Evolutionary conservation across 2,888 invertebrate genomes (phyloP).

Genomic region (Drosophila yooni): DNA sequence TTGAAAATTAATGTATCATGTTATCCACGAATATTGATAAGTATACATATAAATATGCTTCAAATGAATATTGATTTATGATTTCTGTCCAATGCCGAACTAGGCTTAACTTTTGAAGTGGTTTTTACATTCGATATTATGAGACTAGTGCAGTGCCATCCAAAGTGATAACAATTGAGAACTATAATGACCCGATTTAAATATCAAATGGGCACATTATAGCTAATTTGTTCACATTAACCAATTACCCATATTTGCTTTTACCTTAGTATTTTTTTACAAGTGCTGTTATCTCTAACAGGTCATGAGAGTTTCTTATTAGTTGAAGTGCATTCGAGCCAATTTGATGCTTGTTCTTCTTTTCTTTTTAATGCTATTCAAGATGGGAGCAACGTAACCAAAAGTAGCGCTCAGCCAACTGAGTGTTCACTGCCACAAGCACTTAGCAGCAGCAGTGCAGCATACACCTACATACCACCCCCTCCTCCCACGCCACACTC

Average conservation of each 20-base stretch:
- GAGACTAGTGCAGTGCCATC: neutral
- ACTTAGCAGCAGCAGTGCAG: constrained; percentile 26
- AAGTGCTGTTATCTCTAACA: constrained; percentile 15
- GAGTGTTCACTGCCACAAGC: constrained; percentile 30
- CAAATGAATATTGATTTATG: neutral
- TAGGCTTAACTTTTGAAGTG: neutral
- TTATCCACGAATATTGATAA: constrained; percentile 23
- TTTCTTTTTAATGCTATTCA: constrained; percentile 37
- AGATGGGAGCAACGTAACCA: constrained; percentile 33
- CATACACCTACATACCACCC: neutral
- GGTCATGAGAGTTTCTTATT: constrained; percentile 28
- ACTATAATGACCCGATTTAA: neutral
- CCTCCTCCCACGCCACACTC: neutral
- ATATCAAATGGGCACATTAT: neutral
- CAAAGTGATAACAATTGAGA: neutral
- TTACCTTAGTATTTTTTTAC: neutral
- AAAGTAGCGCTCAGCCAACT: constrained; percentile 18
- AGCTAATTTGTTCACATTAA: constrained; percentile 3
- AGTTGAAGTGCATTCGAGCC: constrained; percentile 45
- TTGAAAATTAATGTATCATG: constrained; percentile 17
- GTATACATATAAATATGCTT: neutral
- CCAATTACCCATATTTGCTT: neutral
- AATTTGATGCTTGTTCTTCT: constrained; percentile 24
- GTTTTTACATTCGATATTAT: neutral
- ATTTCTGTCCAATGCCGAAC: neutral